Conservation (phyloP, 2,797 vertebrate species). For the Mus caroli region DNA sequence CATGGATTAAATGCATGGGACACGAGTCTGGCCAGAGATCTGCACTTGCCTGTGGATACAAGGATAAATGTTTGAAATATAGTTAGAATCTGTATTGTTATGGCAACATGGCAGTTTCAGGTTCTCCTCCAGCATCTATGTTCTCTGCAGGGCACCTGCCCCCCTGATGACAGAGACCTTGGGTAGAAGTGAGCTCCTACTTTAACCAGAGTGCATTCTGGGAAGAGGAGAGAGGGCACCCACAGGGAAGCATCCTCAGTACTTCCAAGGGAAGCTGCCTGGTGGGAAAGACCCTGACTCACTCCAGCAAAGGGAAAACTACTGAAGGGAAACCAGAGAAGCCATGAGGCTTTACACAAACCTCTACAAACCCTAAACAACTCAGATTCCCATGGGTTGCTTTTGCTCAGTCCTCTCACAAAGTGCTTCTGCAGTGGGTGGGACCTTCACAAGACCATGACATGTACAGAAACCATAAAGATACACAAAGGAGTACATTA, state of each 20-base stretch:
- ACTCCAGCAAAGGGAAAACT: not conserved
- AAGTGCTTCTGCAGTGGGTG: not conserved
- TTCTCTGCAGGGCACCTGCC: not conserved
- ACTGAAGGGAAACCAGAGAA: not conserved
- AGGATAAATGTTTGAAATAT: not conserved
- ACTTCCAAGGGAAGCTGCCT: not conserved
- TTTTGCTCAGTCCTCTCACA: not conserved
- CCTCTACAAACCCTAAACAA: not conserved
- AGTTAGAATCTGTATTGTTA: not conserved
- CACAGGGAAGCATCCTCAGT: not conserved
- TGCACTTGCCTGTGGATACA: not conserved
- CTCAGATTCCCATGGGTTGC: not conserved
- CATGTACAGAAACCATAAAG: not conserved
- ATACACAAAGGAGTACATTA: not conserved
- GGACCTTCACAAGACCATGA: not conserved
- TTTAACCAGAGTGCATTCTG: not conserved
- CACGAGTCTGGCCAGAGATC: not conserved
- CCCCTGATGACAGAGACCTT: not conserved
- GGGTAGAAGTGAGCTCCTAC: not conserved
- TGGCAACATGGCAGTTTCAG: not conserved
- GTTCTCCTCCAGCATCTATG: not conserved
- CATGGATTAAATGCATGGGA: no score
- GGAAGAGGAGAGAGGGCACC: not conserved
- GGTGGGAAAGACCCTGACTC: not conserved
- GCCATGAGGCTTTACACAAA: not conserved